A percentile compares a stretch with the other conserved stretches of the same genome.
Conservation (phyloP, 2,797 vertebrate genomes). For the Phataginus tetradactyla region DNA sequence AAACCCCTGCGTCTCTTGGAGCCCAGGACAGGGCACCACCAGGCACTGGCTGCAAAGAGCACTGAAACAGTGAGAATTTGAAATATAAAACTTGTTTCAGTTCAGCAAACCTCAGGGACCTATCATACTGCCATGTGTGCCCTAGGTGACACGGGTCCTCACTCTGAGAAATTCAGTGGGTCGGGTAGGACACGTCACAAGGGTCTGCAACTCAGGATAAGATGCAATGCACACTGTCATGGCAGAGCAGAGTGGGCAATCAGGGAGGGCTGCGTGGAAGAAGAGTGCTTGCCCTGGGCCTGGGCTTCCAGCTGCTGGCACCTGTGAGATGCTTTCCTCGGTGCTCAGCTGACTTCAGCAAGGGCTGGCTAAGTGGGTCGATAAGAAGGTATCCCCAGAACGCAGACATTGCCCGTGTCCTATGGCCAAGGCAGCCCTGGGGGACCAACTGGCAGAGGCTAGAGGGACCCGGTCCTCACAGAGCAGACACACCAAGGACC, state of each 20-base stretch:
- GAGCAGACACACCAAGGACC: not conserved
- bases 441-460: not conserved
- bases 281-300: not conserved
- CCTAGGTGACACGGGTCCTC: not conserved
- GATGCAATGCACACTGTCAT: not conserved
- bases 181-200: not conserved
- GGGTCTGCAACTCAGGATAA: not conserved
- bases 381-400: not conserved
- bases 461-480: not conserved
- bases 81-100: not conserved
- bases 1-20: not conserved
- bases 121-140: not conserved
- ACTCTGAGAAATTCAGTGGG: not conserved
- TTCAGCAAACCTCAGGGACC: not conserved
- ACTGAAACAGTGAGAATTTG: not conserved
- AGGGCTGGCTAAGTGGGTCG: not conserved
- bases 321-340: not conserved
- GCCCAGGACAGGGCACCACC: not conserved
- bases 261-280: not conserved
- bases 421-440: not conserved
- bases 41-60: not conserved
- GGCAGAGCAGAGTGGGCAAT: not conserved
- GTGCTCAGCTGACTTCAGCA: not conserved
- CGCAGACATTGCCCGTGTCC: not conserved
- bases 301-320: not conserved